Conservation (phyloP, 2,888 invertebrate genomes). For the Orthosia gracilis region DNA sequence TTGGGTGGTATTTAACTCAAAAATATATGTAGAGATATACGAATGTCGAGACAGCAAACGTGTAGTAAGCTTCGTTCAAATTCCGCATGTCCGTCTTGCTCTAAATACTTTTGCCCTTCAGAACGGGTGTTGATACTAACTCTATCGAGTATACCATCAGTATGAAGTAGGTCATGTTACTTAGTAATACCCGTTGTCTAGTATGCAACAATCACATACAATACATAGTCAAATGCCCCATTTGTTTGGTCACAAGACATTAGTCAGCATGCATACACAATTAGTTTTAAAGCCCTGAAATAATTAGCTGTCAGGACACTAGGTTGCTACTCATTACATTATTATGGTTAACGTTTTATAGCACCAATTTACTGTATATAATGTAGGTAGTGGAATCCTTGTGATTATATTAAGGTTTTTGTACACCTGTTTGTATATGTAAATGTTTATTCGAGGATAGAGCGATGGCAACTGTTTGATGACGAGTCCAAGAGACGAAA, state of each 20-base stretch:
- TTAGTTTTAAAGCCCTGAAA: slow-evolving; percentile 36
- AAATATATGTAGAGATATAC: slow-evolving; percentile 22
- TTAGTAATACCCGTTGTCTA: slow-evolving; percentile 24
- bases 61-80: slow-evolving; percentile 6
- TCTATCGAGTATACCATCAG: slow-evolving; percentile 21
- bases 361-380: slow-evolving; percentile 87
- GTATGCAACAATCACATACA: background rate
- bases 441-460: slow-evolving; percentile 87
- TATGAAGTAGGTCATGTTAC: slow-evolving; percentile 27
- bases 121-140: background rate
- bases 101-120: background rate
- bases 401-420: slow-evolving; percentile 85
- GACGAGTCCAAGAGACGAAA: slow-evolving; percentile 74
- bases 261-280: slow-evolving; percentile 47
- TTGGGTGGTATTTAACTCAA: slow-evolving; percentile 21
- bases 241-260: slow-evolving; percentile 54
- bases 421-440: slow-evolving; percentile 89
- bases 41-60: slow-evolving; percentile 16
- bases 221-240: slow-evolving; percentile 19
- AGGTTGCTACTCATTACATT: slow-evolving; percentile 59
- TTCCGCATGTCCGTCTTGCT: background rate
- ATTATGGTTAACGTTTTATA: slow-evolving; percentile 66
- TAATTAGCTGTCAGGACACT: slow-evolving; percentile 36
- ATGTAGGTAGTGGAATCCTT: slow-evolving; percentile 83
- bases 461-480: slow-evolving; percentile 80